Evolutionary conservation across 1,140 invertebrate species (phyloP).

Genomic region (Bacillus rossius): DNA sequence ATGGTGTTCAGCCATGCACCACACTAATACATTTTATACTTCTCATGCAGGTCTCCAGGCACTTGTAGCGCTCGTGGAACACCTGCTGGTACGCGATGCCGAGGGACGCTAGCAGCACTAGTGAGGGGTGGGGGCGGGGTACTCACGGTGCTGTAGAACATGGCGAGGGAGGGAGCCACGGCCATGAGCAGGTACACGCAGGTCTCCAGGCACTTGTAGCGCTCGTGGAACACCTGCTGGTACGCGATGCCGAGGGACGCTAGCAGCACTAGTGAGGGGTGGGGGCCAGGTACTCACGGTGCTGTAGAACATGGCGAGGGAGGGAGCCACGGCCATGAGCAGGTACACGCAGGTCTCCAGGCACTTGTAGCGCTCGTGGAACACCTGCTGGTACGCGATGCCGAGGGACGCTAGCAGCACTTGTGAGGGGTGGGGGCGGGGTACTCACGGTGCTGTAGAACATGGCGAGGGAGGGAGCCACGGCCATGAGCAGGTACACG

Average conservation of each 20-base stretch:
- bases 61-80: conserved; percentile 92
- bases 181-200: conserved; percentile 86
- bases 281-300: too few species aligned
- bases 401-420: conserved; percentile 80
- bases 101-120: conserved; percentile 74
- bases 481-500: conserved; percentile 84
- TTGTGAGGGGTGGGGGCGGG: too few species aligned
- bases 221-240: conserved; percentile 88
- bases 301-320: conserved; percentile 65
- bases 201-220: conserved; percentile 88
- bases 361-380: conserved; percentile 91
- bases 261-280: too few species aligned
- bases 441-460: too few species aligned
- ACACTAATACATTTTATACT: too few species aligned
- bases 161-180: conserved; percentile 68
- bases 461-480: conserved; percentile 72
- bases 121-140: too few species aligned
- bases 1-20: too few species aligned
- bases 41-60: conserved; percentile 80
- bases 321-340: conserved; percentile 79
- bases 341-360: conserved; percentile 87
- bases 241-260: conserved; percentile 83
- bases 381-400: conserved; percentile 85
- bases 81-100: conserved; percentile 87
- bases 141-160: too few species aligned